These are phyloP conservation scores for Fukomys damarensis DNA, from an alignment of 2,113 vertebrate genomes.

Conservation along the genomic window DNA sequence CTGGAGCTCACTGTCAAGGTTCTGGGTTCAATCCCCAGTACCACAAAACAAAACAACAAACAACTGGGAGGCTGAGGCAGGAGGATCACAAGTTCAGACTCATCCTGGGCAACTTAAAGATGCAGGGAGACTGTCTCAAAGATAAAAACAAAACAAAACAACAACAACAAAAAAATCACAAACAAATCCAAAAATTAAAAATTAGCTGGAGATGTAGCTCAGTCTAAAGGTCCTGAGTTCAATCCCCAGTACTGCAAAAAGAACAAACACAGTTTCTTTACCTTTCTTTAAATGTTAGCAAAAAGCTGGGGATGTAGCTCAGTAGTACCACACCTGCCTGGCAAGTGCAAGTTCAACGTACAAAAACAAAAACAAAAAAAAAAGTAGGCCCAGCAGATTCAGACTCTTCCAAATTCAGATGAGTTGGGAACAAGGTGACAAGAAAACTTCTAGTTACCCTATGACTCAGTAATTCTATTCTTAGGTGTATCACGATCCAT, in stretches of 20 bases:
- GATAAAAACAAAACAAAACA: background rate
- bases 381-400: background rate
- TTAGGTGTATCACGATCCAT: background rate
- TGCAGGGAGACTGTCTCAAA: background rate
- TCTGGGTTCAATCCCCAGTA: background rate
- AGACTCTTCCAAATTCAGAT: constrained; percentile 39
- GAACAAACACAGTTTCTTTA: background rate
- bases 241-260: background rate
- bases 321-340: no score
- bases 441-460: constrained; percentile 29
- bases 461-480: background rate
- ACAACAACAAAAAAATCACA: no score
- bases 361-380: no score
- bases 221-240: background rate
- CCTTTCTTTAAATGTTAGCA: constrained; percentile 44
- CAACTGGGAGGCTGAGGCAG: background rate
- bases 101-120: background rate
- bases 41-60: background rate
- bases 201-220: background rate
- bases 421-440: constrained; percentile 21
- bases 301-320: background rate
- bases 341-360: no score
- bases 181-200: background rate
- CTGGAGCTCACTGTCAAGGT: background rate
- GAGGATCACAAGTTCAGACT: background rate